phyloP scores from a whole-genome alignment of 2,113 vertebrate genomes.

The Petrocephalus microphthalmus region DNA sequence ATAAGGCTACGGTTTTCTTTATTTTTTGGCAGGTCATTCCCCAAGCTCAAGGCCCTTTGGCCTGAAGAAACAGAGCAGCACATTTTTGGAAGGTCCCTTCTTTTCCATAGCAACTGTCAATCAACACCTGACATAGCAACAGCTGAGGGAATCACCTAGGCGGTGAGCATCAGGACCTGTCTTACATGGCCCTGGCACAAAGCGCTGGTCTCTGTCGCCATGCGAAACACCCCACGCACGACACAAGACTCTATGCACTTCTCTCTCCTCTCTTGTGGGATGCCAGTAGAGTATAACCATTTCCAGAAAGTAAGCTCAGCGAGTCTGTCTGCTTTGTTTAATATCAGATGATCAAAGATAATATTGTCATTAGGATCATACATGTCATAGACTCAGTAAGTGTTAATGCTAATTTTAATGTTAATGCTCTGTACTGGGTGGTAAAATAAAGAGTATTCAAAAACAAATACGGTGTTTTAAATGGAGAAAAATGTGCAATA shows the following conservation, averaged over 20 bases:
- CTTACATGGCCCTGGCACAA: neutral
- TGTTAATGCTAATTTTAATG: neutral
- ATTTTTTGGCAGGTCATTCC: neutral
- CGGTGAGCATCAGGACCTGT: neutral
- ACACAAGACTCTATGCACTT: neutral
- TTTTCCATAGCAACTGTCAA: neutral
- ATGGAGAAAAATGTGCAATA: neutral
- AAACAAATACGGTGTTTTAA: neutral
- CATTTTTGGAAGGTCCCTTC: neutral
- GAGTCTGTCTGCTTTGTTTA: neutral
- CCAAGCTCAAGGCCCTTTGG: conserved; percentile 28
- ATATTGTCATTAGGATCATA: neutral
- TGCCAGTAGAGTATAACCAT: neutral
- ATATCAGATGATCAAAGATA: neutral
- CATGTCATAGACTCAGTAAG: neutral
- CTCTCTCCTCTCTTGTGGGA: neutral
- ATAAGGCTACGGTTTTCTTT: conserved; percentile 58
- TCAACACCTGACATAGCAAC: neutral
- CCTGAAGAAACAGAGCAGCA: conserved; percentile 32
- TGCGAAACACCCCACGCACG: neutral
- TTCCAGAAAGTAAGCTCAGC: neutral
- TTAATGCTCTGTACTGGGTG: neutral
- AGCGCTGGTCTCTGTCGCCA: neutral
- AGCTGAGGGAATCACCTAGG: neutral
- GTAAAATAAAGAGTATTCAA: neutral